Conservation (phyloP, 2,888 invertebrate genomes). For the Caenorhabditis becei region DNA sequence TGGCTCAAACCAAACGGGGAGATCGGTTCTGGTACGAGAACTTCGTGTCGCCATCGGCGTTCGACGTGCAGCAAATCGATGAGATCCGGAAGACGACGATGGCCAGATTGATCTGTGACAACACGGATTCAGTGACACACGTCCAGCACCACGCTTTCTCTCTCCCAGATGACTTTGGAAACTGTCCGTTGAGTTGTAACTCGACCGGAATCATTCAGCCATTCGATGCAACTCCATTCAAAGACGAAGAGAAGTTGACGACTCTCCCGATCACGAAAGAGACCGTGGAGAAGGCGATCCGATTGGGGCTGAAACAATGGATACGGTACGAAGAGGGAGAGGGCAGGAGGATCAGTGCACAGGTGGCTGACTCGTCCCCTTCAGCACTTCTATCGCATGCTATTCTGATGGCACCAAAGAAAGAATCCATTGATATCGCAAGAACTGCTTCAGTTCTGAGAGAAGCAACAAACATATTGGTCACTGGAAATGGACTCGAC, state of each 20-base stretch:
- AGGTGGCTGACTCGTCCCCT: constrained; percentile 49
- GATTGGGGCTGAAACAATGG: constrained; percentile 77
- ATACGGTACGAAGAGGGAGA: constrained; percentile 74
- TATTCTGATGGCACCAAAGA: constrained; percentile 79
- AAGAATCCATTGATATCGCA: constrained; percentile 79
- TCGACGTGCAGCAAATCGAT: constrained; percentile 77
- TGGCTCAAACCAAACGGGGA: constrained; percentile 74
- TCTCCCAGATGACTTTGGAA: constrained; percentile 78
- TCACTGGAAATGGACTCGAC: constrained; percentile 77
- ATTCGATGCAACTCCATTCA: constrained; percentile 73
- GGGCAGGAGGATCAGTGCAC: constrained; percentile 67
- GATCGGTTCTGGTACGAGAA: constrained; percentile 82
- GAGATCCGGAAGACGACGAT: constrained; percentile 79
- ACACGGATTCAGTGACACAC: constrained; percentile 75
- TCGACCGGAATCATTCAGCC: constrained; percentile 69
- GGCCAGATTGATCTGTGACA: constrained; percentile 80
- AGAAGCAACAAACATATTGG: constrained; percentile 79
- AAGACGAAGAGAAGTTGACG: constrained; percentile 77
- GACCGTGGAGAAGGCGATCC: constrained; percentile 79
- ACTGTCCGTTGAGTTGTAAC: constrained; percentile 79
- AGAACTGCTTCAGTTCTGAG: constrained; percentile 78
- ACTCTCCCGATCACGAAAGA: constrained; percentile 79
- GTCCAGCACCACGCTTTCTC: constrained; percentile 79
- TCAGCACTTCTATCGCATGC: constrained; percentile 77
- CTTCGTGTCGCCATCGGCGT: constrained; percentile 80